Base-by-base conservation (phyloP, 2,797 vertebrate species). In the Microhierax caerulescens region DNA sequence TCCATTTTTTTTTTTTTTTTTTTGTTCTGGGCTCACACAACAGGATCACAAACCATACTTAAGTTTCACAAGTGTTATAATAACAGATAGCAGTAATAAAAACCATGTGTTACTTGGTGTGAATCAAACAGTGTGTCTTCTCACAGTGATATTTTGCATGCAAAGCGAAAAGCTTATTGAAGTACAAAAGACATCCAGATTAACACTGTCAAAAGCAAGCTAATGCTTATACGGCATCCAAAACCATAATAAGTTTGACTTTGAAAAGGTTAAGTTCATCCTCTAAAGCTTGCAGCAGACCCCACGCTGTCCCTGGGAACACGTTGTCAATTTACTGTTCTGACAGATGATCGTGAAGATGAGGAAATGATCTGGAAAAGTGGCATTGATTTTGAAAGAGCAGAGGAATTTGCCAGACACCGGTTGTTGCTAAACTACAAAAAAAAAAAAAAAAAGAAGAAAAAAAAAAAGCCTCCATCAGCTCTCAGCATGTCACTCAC, bases 291-390 rank as follows among this genome's bases (percentile, higher is more conserved):
- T 63, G 59, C 51, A 85, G 30, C 87, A 96, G 81, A 74, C 34
- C 27, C 56, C 28, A 30, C 27, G 2, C 12, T 88, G 45, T 82
- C 87, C 78, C 92, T 50, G 77, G 83, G 60, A 93, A 60, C 48
- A 37, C 16, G 5, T 6, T 79, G 84, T 24, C 79, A 90, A n/a
- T 85, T 91, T 70, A 7, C 78, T 70, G 51, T 53, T 67, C 92
- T 92, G 81, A 94, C 60, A 80, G 81, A 85, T 87, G 88, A 93
- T 93, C 0, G 4, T 34, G 81, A 74, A 85, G 89, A 93, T 90
- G 75, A 85, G 91, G 90, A 96, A 95, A 92, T 94, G 86, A 90
- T 95, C 91, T 93, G 94, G 92, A 89, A 89, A 96, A 95, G 91
- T 93, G 94, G 67, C 94, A 96, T 77, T 96, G 96, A 95, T 93